These are phyloP conservation scores for Dryococelus australis DNA, from an alignment of 2,888 invertebrate genomes.

Conservation along the genomic window DNA sequence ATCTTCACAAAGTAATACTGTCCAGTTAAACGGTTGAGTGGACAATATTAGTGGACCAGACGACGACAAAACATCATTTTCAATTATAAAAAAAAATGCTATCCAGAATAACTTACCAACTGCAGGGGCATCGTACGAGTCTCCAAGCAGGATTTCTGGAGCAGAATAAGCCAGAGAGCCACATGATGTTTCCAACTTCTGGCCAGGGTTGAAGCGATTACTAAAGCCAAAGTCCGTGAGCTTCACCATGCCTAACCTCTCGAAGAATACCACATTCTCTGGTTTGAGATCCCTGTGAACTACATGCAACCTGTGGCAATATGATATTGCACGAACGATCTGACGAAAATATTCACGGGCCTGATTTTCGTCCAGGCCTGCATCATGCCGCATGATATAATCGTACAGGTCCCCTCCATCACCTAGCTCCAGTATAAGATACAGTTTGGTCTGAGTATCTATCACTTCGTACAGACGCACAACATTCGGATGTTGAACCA, in stretches of 20 bases:
- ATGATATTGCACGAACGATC: conserved; percentile 96
- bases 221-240: conserved; percentile 98
- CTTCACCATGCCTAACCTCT: conserved; percentile 95
- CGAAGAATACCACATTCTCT: conserved; percentile 99
- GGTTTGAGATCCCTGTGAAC: conserved; percentile 96
- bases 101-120: conserved; percentile 72
- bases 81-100: too few species aligned
- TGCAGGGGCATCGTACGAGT: conserved; percentile 98
- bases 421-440: conserved; percentile 95
- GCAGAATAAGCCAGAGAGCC: conserved; percentile 99
- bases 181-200: conserved; percentile 96
- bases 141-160: conserved; percentile 97
- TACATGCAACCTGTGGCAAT: conserved; percentile 93
- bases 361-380: conserved; percentile 82
- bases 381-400: conserved; percentile 95
- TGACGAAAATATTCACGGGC: conserved; percentile 94
- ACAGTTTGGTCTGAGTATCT: conserved; percentile 97
- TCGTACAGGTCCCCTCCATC: conserved; percentile 99
- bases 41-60: too few species aligned
- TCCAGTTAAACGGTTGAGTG: too few species aligned
- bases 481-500: conserved; percentile 99
- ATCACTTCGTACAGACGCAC: conserved; percentile 98
- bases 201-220: conserved; percentile 95
- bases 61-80: too few species aligned
- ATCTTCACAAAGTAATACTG: too few species aligned